Conservation (phyloP, 2,113 vertebrate species). For the Picathartes gymnocephalus region DNA sequence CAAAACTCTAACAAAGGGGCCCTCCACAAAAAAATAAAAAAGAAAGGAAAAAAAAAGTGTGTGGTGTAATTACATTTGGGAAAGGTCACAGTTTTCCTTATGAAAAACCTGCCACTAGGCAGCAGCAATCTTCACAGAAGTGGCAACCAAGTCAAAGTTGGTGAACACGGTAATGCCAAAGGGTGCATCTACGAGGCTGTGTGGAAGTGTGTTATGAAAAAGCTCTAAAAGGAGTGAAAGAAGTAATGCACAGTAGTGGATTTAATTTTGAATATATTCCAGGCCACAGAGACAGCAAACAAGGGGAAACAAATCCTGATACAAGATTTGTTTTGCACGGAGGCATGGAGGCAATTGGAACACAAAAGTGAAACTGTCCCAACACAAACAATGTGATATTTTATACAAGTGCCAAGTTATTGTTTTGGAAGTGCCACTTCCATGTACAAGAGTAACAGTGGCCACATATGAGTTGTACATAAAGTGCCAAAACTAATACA, state of each 20-base stretch:
- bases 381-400: not conserved
- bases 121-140: not conserved
- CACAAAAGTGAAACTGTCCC: constrained; percentile 25
- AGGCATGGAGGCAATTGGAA: not conserved
- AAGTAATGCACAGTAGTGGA: constrained; percentile 32
- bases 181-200: not conserved
- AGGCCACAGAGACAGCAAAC: constrained; percentile 25
- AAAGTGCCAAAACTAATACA: constrained; percentile 13
- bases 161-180: not conserved
- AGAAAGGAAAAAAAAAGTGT: not conserved
- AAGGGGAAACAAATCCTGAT: constrained; percentile 45
- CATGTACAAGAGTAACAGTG: not conserved
- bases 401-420: not conserved
- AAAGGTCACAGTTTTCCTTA: not conserved
- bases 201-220: constrained; percentile 8
- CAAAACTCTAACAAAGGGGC: not conserved
- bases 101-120: not conserved
- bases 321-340: constrained; percentile 45
- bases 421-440: constrained; percentile 3
- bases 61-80: not conserved
- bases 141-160: not conserved
- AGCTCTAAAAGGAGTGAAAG: constrained; percentile 17
- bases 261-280: constrained; percentile 11
- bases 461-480: not conserved
- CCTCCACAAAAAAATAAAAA: not conserved